phyloP scores from a whole-genome alignment of 2,113 vertebrate species.

The Grallaria varia region DNA sequence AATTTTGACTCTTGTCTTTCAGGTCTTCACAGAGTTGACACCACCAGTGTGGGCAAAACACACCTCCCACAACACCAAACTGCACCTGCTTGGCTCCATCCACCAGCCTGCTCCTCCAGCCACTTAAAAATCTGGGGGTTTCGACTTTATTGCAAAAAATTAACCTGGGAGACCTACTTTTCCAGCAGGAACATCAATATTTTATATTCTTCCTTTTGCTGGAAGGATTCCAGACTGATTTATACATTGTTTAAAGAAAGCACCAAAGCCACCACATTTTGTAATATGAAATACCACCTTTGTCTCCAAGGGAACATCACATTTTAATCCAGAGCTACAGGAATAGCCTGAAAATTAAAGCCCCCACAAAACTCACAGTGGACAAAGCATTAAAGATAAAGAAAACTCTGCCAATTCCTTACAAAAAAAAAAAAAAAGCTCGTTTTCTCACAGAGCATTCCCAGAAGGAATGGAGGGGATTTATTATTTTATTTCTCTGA shows the following conservation, averaged over 20 bases:
- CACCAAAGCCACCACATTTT: not conserved
- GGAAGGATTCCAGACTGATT: not conserved
- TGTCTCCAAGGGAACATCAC: constrained; percentile 30
- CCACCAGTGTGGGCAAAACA: rapidly evolving
- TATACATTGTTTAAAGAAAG: not conserved
- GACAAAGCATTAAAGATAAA: not conserved
- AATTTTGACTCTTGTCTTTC: not conserved
- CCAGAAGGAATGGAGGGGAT: not conserved
- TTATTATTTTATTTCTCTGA: not conserved
- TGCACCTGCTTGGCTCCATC: not conserved
- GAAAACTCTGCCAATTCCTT: not conserved
- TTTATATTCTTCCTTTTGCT: constrained; percentile 24
- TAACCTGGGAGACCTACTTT: constrained; percentile 30
- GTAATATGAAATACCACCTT: not conserved
- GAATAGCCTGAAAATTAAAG: not conserved
- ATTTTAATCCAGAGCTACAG: constrained; percentile 31
- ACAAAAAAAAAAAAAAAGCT: not conserved
- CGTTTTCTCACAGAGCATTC: not conserved
- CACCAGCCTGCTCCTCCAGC: not conserved
- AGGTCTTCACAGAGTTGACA: not conserved
- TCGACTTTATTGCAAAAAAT: not conserved
- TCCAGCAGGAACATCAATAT: constrained; percentile 6
- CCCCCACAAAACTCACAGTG: not conserved
- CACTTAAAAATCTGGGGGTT: not conserved
- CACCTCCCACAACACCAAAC: not conserved